Evolutionary conservation across 2,888 invertebrate species (phyloP).

Genomic region (Tenthredo amoena): DNA sequence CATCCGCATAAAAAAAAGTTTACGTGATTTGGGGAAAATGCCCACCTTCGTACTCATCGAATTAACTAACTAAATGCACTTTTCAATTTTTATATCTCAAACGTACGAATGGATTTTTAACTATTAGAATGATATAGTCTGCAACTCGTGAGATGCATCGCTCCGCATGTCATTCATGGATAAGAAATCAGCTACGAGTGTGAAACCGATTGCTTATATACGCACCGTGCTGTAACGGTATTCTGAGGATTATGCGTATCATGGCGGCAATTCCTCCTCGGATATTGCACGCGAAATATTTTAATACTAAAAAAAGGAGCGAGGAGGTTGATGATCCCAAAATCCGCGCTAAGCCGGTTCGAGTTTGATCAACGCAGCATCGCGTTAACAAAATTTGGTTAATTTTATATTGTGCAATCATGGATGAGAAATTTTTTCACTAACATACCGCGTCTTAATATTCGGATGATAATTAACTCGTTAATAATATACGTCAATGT

Average conservation of each 20-base stretch:
- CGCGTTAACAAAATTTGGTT: not conserved
- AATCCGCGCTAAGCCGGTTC: not conserved
- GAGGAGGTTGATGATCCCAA: not conserved
- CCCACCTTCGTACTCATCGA: not conserved
- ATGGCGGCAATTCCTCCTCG: no score
- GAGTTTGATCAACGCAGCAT: not conserved
- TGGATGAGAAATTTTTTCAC: not conserved
- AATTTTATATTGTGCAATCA: not conserved
- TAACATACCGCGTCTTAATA: not conserved
- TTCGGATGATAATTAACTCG: not conserved
- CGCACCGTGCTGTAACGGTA: not conserved
- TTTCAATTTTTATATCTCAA: not conserved
- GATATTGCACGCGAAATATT: not conserved
- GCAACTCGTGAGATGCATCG: not conserved
- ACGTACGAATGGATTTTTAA: not conserved
- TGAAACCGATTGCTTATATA: constrained; percentile 8
- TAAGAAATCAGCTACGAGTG: not conserved
- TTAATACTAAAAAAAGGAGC: not conserved
- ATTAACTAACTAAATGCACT: not conserved
- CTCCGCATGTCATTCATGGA: not conserved
- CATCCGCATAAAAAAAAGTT: not conserved
- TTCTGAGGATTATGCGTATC: not conserved
- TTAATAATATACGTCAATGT: not conserved
- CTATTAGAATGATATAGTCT: not conserved
- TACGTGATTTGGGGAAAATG: not conserved